Base-by-base conservation (phyloP, 2,113 vertebrate species). In the Opisthocomus hoazin region DNA sequence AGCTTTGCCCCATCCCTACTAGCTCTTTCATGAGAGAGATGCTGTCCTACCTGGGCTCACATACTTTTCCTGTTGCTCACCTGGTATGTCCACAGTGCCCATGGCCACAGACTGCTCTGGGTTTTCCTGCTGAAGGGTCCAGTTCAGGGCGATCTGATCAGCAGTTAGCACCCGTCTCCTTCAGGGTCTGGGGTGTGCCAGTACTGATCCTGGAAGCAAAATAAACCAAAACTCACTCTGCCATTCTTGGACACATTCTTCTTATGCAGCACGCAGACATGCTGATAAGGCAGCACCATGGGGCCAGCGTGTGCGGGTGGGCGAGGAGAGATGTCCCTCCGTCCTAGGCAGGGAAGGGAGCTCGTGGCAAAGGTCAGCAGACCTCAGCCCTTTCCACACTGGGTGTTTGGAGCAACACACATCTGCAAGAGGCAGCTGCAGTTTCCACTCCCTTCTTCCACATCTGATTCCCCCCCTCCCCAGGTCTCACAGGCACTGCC, bases 251-350 rank as follows among this genome's bases (percentile, higher is more conserved):
- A 29, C 36, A 34, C 9, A 1, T 8, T 69, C 61, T 76, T 34
- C 29, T 54, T 19, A 32, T 23, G 46, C 37, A 60, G 45, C 22
- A 14, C 26, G 43, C 1, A 0, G 37, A n/a, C 1, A 2, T 50
- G 13, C 34, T 1, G 2, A 14, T 46, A 22, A 41, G 21, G 45
- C 37, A 74, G 53, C 26, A 36, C 18, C 6, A 1, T 7, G 54
- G 10, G 4, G 18, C 34, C 41, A 61, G 5, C 10, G 22, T 26
- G 34, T 19, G 19, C 4, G 53, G 26, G 12, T 3, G 2, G 24
- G 39, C 26, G 36, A 27, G n/a, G 39, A 74, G 5, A 8, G 14
- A 39, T 5, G 3, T 32, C 8, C 37, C 15, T 11, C 11, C 3
- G 7, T 36, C 21, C 39, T 2, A 0, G 45, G 26, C 22, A 34